These are phyloP conservation scores for Xanthorhoe spadicearia DNA, from an alignment of 2,888 invertebrate species.

Conservation along the genomic window DNA sequence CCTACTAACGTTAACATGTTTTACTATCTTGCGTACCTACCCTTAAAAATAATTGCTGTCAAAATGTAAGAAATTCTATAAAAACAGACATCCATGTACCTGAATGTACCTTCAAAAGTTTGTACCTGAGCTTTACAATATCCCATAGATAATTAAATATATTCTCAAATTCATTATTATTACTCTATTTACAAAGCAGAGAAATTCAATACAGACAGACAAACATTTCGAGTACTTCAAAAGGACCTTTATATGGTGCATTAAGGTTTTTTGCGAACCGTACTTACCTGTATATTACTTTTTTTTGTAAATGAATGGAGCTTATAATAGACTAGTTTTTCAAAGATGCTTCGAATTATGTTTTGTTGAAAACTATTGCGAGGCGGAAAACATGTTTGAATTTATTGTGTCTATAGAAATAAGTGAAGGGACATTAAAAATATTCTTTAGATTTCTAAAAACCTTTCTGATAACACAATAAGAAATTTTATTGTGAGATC, in stretches of 20 bases:
- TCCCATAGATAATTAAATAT: constrained; percentile 17
- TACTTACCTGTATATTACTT: constrained; percentile 36
- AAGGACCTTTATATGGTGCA: constrained; percentile 33
- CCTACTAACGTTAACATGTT: too few species aligned
- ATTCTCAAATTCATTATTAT: constrained; percentile 12
- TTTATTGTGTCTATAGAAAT: not conserved
- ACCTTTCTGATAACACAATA: too few species aligned
- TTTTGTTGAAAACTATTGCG: not conserved
- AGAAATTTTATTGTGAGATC: too few species aligned
- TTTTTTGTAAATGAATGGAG: constrained; percentile 16
- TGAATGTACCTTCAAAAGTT: not conserved
- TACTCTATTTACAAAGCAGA: constrained; percentile 28
- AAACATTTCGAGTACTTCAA: constrained; percentile 28
- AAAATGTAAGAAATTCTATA: not conserved
- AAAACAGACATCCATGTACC: not conserved
- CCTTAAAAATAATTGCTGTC: not conserved
- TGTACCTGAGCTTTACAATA: constrained; percentile 1
- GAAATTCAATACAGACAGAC: constrained; percentile 39
- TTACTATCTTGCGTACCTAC: too few species aligned
- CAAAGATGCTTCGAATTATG: constrained; percentile 4
- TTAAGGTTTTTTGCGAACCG: constrained; percentile 42
- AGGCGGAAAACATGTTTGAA: not conserved
- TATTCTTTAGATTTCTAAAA: too few species aligned
- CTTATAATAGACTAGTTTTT: constrained; percentile 5
- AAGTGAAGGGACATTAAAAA: too few species aligned